Percentiles rank a stretch among this genome's conserved stretches.
phyloP scores from a whole-genome alignment of 2,113 vertebrate genomes.

The Tetrao urogallus region DNA sequence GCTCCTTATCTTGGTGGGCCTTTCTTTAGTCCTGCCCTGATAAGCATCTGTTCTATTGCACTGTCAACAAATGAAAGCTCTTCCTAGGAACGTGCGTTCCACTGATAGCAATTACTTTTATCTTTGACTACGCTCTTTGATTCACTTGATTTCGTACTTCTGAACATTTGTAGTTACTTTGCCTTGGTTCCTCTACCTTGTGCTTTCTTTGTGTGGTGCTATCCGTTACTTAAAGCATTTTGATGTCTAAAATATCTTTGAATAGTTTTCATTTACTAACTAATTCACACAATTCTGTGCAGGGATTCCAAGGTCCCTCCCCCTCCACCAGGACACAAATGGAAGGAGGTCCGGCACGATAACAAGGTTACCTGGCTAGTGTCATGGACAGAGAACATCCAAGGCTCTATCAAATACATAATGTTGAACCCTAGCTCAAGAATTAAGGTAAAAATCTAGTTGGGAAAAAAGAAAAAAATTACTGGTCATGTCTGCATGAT shows the following conservation, averaged over 20 bases:
- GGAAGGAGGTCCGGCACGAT: constrained; percentile 95
- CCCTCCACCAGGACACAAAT: constrained; percentile 90
- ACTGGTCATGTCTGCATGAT: not conserved
- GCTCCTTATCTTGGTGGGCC: not conserved
- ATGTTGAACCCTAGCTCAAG: constrained; percentile 97
- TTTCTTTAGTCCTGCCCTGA: not conserved
- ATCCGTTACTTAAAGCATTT: not conserved
- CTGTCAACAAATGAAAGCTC: not conserved
- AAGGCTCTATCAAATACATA: constrained; percentile 97
- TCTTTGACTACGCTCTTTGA: not conserved
- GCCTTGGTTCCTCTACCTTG: not conserved
- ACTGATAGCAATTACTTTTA: not conserved
- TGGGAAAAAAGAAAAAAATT: not conserved
- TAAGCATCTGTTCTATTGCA: not conserved
- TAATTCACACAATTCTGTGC: not conserved
- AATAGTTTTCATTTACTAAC: not conserved
- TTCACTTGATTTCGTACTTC: not conserved
- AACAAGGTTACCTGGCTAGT: constrained; percentile 98
- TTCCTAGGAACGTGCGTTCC: not conserved
- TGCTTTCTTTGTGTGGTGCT: not conserved
- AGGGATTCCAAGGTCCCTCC: constrained; percentile 93
- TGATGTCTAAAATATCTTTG: not conserved
- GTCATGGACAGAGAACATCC: constrained; percentile 98
- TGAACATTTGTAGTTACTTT: not conserved
- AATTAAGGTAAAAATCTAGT: constrained; percentile 86